Percentiles rank a stretch among this genome's conserved stretches.
phyloP scores from a whole-genome alignment of 92 coral and sea anemone genomes.

The Palythoa grandiflora region DNA sequence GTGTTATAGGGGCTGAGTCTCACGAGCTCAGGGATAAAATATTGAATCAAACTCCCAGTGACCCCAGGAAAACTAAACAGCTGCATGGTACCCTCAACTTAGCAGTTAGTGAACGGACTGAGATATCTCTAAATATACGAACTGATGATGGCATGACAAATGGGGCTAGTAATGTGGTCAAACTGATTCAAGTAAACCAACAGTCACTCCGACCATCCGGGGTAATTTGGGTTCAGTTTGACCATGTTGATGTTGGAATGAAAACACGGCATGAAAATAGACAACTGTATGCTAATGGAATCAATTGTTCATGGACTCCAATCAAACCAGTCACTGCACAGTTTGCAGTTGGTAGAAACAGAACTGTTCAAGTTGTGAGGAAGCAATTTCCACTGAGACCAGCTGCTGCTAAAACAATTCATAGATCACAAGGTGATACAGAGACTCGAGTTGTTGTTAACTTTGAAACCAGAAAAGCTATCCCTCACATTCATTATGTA shows the following conservation, averaged over 20 bases:
- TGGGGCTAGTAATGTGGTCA: background rate
- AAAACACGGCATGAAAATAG: constrained; percentile 7
- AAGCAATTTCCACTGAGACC: background rate
- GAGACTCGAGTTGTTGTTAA: constrained; percentile 1
- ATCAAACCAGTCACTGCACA: constrained; percentile 6
- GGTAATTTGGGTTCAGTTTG: constrained; percentile 8
- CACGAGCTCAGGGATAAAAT: constrained; percentile 6
- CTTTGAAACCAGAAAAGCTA: constrained; percentile 7
- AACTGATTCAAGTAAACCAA: constrained; percentile 7
- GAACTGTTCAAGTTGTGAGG: constrained; percentile 9
- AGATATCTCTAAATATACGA: constrained; percentile 58
- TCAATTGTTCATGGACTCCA: background rate
- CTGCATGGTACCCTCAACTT: constrained; percentile 53
- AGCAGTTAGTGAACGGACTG: constrained; percentile 68
- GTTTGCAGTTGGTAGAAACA: constrained; percentile 5
- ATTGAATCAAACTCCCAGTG: constrained; percentile 63
- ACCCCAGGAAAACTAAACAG: constrained; percentile 73
- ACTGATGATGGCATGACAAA: background rate
- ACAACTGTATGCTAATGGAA: constrained; percentile 4
- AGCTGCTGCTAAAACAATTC: background rate
- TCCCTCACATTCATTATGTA: constrained; percentile 7
- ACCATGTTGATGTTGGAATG: constrained; percentile 8
- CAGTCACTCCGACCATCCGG: constrained; percentile 9
- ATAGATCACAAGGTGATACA: background rate
- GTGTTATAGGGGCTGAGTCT: constrained; percentile 28